Evolutionary conservation across 92 coral and sea anemone species (phyloP), one percentile per base, ranked within the genome.

Genomic region (Heliopora coerulea): DNA sequence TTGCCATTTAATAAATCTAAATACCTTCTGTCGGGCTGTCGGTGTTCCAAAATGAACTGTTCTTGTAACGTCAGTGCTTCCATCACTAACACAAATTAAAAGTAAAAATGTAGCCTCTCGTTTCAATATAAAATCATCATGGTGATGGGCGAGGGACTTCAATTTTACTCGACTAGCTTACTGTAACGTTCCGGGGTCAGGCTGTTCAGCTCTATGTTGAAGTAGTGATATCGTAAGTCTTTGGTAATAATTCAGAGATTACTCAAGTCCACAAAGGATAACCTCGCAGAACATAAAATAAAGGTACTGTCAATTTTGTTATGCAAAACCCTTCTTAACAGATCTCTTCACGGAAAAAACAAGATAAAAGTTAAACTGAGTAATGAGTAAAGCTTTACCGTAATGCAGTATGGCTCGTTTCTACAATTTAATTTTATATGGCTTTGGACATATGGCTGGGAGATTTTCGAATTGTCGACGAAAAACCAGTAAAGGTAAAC

Each of bases 1-100:
- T n/a, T n/a, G n/a, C n/a, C n/a, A n/a, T n/a, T n/a, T n/a, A n/a
- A n/a, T n/a, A n/a, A n/a, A n/a, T n/a, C n/a, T n/a, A n/a, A n/a
- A n/a, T 74, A 88, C 97, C 87, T 91, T 91, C 32, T 88, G 86
- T 15, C 69, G 77, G 18, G 78, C 63, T 6, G 97, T 88, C 6
- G 97, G 97, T 34, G 80, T 78, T 26, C 97, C 97, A 91, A 85
- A 91, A 79, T 91, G 97, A 30, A 85, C 74, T 0, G 97, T 91
- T 23, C 97, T 88, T 19, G 97, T 85, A 6, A 91, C 83, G 48
- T 91, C 97, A 18, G 91, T 86, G 6, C 91, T 91, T 18, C 97
- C 97, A 65, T 91, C 97, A 49, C 97, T 91, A 49, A 15, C 27
- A 10, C 33, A 37, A 13, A 17, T 24, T 64, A 59, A 32, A 33